Base-by-base conservation (phyloP, 2,888 invertebrate genomes). In the Limenitis camilla region DNA sequence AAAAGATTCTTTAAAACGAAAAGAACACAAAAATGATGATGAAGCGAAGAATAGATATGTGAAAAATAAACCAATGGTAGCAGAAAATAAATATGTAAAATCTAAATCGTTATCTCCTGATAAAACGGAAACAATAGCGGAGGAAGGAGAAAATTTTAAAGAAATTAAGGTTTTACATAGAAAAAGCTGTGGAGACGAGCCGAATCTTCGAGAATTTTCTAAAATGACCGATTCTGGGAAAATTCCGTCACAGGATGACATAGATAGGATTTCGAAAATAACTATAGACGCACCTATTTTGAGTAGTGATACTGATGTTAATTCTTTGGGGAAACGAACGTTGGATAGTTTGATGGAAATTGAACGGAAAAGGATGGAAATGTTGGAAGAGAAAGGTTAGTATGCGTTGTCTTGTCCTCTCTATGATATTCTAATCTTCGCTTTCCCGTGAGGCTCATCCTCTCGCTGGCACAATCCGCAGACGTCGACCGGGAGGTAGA, bases 351-450 rank as follows among this genome's bases (percentile, higher is more conserved):
- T 97, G 54, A 93, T 93, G 83, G 96, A 96, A 82, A 95, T 97
- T 56, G 96, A 97, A 77, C 91, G 94, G 66, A 96, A 96, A 77
- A 87, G 96, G 51, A 92, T 95, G 69, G 89, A 94, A 63, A 92
- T 96, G 89, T 88, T 97, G 70, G 95, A 94, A 59, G 95, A 96
- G 78, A 96, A 96, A 92, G 96, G 96, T 95, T 81, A 59, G 61
- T 63, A 27, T 8, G 39, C 29, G 40, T 49, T 42, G 30, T 35
- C 29, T 28, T 33, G 8, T 27, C 33, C 33, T 42, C 41, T 28
- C n/a, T 11, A 40, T 39, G 30, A 39, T 30, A 38, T 3, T 19
- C 3, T 19, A 19, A 19, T 19, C 19, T 19, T 19, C 19, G 19
- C 2, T 19, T 19, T 2, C 19, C 19, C n/a, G n/a, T n/a, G n/a